Percentiles rank a stretch among this genome's conserved stretches.
These are phyloP conservation scores for Tenthredo livida DNA, from an alignment of 2,888 invertebrate genomes.

Conservation along the genomic window DNA sequence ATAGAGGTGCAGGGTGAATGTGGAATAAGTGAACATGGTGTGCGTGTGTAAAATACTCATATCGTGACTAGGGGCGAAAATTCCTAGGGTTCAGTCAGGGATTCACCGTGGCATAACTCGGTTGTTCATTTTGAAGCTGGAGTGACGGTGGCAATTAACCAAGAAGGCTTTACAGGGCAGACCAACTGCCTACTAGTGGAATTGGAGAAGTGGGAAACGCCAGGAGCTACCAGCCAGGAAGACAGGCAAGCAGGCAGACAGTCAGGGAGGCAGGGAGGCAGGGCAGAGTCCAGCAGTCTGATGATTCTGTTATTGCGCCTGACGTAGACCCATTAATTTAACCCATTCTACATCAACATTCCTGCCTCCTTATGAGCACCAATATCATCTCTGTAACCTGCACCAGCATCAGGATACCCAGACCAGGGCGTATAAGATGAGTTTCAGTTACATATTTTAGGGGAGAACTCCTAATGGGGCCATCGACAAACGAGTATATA, in stretches of 20 bases:
- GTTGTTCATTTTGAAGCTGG: conserved; percentile 49
- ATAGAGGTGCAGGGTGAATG: neutral
- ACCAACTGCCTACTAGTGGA: neutral
- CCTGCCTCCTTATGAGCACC: conserved; percentile 54
- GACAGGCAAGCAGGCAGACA: neutral
- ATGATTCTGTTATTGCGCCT: conserved; percentile 58
- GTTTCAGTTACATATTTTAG: neutral
- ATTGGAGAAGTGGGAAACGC: conserved; percentile 14
- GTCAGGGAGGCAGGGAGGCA: neutral
- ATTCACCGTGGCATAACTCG: conserved; percentile 21
- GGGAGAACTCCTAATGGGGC: neutral
- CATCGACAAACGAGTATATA: neutral
- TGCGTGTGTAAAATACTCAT: neutral
- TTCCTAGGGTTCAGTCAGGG: neutral
- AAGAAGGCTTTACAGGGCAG: conserved; percentile 26
- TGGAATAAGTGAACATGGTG: neutral
- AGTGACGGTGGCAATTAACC: conserved; percentile 50
- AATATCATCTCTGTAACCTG: conserved; percentile 15
- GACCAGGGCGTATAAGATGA: neutral
- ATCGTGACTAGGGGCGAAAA: neutral
- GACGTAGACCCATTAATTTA: conserved; percentile 69
- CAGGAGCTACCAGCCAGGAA: neutral
- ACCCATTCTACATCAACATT: conserved; percentile 67
- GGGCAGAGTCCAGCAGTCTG: conserved; percentile 27
- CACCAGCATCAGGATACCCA: neutral